phyloP scores from a whole-genome alignment of 2,888 invertebrate genomes.

The Cheilosia pagana region DNA sequence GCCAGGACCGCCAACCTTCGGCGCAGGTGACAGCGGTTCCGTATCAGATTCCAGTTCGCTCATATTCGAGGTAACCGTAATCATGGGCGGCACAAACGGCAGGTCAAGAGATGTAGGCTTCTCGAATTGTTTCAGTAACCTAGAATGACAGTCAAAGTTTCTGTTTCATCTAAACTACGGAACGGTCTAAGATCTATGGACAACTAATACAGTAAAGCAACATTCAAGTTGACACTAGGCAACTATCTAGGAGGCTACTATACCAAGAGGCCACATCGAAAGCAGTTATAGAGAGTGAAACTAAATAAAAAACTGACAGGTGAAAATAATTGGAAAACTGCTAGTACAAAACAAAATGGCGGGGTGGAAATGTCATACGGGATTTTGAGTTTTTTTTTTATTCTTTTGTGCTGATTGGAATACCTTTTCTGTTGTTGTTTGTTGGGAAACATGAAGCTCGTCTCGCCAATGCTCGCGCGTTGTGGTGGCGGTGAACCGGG shows the following conservation, averaged over 20 bases:
- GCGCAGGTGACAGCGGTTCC: constrained; percentile 87
- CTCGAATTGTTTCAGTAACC: constrained; percentile 87
- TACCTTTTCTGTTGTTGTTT: constrained; percentile 84
- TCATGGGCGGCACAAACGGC: constrained; percentile 87
- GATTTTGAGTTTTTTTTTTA: constrained; percentile 42
- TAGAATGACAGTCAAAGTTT: constrained; percentile 77
- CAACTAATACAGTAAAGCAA: constrained; percentile 38
- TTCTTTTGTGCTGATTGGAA: constrained; percentile 53
- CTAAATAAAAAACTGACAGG: constrained; percentile 28
- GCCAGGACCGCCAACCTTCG: constrained; percentile 84
- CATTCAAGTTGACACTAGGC: constrained; percentile 51
- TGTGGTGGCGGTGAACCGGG: constrained; percentile 86
- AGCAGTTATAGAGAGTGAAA: constrained; percentile 51
- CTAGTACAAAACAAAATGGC: constrained; percentile 57
- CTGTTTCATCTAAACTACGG: constrained; percentile 57
- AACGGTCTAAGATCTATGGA: constrained; percentile 18
- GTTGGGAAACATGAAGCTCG: constrained; percentile 82
- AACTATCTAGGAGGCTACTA: constrained; percentile 29
- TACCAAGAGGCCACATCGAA: constrained; percentile 51
- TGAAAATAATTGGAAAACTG: constrained; percentile 40
- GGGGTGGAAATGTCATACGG: constrained; percentile 54
- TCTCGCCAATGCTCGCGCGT: constrained; percentile 82
- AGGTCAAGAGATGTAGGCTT: constrained; percentile 86
- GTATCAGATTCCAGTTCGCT: constrained; percentile 90
- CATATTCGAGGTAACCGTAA: constrained; percentile 90